These are phyloP conservation scores for Lithosia quadra DNA, from an alignment of 2,888 invertebrate genomes.

Conservation along the genomic window DNA sequence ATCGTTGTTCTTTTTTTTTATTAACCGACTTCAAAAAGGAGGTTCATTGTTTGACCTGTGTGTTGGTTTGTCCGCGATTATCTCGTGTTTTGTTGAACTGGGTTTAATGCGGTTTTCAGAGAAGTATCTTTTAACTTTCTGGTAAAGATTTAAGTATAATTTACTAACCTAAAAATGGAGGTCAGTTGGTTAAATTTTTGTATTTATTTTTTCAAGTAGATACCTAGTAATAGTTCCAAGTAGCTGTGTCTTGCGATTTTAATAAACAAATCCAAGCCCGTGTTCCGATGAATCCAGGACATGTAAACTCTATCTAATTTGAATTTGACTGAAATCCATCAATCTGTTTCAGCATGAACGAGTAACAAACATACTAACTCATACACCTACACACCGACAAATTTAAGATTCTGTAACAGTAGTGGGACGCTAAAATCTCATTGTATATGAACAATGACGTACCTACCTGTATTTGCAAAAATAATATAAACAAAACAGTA, in stretches of 20 bases:
- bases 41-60: too few relatives aligned
- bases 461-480: not conserved
- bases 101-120: too few relatives aligned
- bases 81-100: too few relatives aligned
- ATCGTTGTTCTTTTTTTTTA: slow-evolving; percentile 1
- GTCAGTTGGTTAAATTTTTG: too few relatives aligned
- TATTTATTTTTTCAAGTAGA: too few relatives aligned
- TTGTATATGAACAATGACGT: slow-evolving; percentile 1
- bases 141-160: too few relatives aligned
- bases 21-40: too few relatives aligned
- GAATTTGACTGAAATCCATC: not conserved
- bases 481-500: not conserved
- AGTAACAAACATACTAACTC: slow-evolving; percentile 4
- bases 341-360: not conserved
- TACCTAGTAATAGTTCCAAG: too few relatives aligned
- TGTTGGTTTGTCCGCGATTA: too few relatives aligned
- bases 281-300: not conserved
- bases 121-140: too few relatives aligned
- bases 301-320: not conserved
- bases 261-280: too few relatives aligned
- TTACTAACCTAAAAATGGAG: too few relatives aligned
- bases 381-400: not conserved
- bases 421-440: slow-evolving; percentile 1
- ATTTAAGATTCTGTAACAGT: not conserved
- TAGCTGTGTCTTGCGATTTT: not conserved